Percentiles rank a stretch among this genome's conserved stretches.
Conservation (phyloP, 2,113 vertebrate genomes). For the Peromyscus californicus region DNA sequence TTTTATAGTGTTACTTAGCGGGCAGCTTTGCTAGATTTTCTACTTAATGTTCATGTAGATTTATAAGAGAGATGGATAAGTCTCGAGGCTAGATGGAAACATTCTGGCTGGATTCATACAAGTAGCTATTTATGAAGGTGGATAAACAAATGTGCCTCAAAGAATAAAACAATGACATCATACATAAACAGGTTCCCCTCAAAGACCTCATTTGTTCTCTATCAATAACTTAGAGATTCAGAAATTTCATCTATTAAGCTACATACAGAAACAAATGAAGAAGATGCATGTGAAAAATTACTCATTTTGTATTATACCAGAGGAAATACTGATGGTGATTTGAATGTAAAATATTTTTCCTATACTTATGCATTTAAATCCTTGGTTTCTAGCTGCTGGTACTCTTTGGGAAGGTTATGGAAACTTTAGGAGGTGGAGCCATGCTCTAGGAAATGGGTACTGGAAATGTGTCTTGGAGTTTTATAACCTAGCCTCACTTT, state of each 20-base stretch:
- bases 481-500: background rate
- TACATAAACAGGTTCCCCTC: background rate
- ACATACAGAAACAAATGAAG: background rate
- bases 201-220: background rate
- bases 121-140: slow-evolving; percentile 19
- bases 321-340: background rate
- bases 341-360: background rate
- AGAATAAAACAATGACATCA: slow-evolving; percentile 12
- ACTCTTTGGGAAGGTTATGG: background rate
- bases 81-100: background rate
- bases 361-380: background rate
- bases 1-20: background rate
- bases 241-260: background rate
- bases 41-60: background rate
- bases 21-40: background rate
- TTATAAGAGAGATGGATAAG: slow-evolving; percentile 23
- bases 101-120: background rate
- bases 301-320: background rate
- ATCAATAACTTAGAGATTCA: slow-evolving; percentile 3
- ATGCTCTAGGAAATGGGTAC: background rate
- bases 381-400: too few relatives aligned
- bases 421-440: background rate
- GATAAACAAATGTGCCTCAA: background rate
- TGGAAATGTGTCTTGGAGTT: background rate
- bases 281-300: too few relatives aligned